phyloP scores from a whole-genome alignment of 2,797 vertebrate species.

The Enteromius fasciolatus region DNA sequence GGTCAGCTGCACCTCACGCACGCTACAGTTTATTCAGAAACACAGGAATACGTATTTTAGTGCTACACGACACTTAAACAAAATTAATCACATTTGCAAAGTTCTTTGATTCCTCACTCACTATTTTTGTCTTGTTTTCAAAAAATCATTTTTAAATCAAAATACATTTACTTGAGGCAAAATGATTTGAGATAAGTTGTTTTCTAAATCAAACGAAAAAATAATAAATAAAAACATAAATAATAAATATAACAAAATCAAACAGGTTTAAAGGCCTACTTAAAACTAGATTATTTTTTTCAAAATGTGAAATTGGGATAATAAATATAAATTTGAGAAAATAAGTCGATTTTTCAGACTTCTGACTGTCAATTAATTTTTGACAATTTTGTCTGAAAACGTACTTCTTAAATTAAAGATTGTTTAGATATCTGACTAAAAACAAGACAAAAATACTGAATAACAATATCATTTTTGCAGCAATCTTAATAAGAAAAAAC shows the following conservation, averaged over 20 bases:
- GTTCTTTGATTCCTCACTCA: too few relatives aligned
- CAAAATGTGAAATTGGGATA: too few relatives aligned
- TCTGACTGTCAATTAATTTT: background rate
- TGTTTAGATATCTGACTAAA: background rate
- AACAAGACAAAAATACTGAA: background rate
- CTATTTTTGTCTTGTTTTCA: too few relatives aligned
- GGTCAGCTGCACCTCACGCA: constrained; percentile 34
- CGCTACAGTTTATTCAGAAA: constrained; percentile 13
- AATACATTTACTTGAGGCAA: background rate
- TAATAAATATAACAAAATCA: background rate
- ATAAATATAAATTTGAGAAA: too few relatives aligned
- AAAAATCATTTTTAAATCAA: background rate
- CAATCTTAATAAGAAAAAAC: background rate
- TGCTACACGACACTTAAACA: background rate
- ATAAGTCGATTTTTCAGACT: background rate
- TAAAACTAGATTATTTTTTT: too few relatives aligned
- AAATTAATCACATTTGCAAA: background rate
- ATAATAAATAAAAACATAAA: background rate
- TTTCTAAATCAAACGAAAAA: background rate
- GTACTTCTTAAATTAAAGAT: too few relatives aligned
- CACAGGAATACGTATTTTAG: background rate
- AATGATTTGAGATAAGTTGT: background rate
- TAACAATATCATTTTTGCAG: background rate
- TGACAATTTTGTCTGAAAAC: background rate
- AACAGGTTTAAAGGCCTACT: background rate